These are phyloP conservation scores for Mirounga angustirostris DNA, from an alignment of 2,113 vertebrate species.

Conservation along the genomic window DNA sequence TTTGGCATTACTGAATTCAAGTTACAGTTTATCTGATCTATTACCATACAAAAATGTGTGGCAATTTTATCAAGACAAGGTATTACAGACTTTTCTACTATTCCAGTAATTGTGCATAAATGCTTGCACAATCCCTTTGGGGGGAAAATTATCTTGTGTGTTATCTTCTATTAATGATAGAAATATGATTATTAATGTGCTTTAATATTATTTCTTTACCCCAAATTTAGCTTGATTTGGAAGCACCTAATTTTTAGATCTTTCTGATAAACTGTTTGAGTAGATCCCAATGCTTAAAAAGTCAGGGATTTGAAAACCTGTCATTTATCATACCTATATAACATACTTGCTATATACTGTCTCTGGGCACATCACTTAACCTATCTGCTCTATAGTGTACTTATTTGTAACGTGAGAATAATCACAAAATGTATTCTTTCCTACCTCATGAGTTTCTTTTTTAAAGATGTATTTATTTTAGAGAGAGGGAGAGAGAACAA, in stretches of 20 bases:
- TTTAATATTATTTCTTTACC: background rate
- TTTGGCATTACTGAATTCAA: background rate
- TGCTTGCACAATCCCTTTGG: background rate
- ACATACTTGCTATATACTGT: background rate
- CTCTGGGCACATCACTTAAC: background rate
- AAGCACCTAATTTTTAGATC: background rate
- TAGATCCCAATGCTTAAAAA: background rate
- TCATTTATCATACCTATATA: background rate
- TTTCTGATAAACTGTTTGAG: background rate
- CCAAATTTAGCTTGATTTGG: slow-evolving; percentile 5
- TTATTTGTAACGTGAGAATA: background rate
- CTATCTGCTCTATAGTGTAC: background rate
- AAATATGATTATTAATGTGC: background rate
- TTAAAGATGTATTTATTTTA: background rate
- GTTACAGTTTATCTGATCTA: background rate
- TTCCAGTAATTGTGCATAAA: background rate
- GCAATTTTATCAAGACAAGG: background rate
- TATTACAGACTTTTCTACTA: background rate
- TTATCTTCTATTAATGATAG: background rate
- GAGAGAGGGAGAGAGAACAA: background rate
- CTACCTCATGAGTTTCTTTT: background rate
- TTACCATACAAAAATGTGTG: background rate
- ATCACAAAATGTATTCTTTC: background rate
- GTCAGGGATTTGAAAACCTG: background rate
- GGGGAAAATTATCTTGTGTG: background rate